Evolutionary conservation across 2,113 vertebrate species (phyloP).

Genomic region (Hemiscyllium ocellatum): DNA sequence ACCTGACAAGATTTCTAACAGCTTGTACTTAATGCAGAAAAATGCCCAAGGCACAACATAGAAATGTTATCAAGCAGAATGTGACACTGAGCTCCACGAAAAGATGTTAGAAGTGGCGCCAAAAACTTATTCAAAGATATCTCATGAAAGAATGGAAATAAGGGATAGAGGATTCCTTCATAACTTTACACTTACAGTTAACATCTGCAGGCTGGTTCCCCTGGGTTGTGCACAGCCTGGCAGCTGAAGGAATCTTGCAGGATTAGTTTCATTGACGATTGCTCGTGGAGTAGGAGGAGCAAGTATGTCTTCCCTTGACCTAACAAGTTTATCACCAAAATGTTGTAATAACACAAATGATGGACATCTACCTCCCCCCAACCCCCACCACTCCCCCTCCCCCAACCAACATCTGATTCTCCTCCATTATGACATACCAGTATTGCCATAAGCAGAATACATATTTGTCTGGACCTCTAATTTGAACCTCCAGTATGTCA

Average conservation of each 20-base stretch:
- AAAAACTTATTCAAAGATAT: not conserved
- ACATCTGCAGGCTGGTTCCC: not conserved
- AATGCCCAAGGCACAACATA: not conserved
- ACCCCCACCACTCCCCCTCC: too few species aligned
- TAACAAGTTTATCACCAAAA: not conserved
- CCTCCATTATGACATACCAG: too few species aligned
- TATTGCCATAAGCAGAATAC: not conserved
- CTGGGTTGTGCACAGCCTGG: not conserved
- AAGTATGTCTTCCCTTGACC: not conserved
- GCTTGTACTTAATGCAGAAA: not conserved
- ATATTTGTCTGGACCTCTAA: not conserved
- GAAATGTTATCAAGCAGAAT: not conserved
- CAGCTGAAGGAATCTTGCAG: not conserved
- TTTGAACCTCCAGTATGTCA: not conserved
- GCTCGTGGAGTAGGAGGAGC: not conserved
- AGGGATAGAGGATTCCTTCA: not conserved
- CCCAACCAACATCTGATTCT: too few species aligned
- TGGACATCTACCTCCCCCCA: not conserved
- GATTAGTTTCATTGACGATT: not conserved
- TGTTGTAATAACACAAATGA: not conserved
- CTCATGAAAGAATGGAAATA: too few species aligned
- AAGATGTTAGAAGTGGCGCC: not conserved
- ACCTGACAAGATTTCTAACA: not conserved
- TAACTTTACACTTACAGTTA: not conserved
- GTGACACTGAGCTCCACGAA: not conserved